phyloP scores from a whole-genome alignment of 2,113 vertebrate species.

The Aythya baeri region DNA sequence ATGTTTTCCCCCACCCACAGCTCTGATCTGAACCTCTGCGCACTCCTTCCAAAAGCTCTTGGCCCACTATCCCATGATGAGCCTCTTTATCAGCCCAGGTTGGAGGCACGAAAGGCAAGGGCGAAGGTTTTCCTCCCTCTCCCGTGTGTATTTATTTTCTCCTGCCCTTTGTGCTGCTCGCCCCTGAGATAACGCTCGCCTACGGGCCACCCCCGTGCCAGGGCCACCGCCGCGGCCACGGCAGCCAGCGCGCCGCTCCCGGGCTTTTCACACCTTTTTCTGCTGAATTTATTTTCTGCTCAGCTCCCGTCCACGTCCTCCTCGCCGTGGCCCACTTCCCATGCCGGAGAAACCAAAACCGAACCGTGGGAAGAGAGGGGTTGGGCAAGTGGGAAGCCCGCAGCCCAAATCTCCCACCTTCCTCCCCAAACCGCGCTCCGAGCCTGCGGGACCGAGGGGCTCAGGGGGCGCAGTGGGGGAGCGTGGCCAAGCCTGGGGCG shows the following conservation, averaged over 20 bases:
- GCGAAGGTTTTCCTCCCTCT: not conserved
- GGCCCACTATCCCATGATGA: not conserved
- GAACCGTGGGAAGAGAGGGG: not conserved
- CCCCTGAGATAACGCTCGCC: not conserved
- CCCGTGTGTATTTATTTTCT: not conserved
- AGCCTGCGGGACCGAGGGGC: accelerated
- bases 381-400: not conserved
- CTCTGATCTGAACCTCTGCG: not conserved
- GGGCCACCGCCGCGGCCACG: accelerated
- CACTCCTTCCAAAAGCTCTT: not conserved
- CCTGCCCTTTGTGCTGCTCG: not conserved
- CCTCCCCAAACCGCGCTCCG: not conserved
- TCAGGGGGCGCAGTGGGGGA: not conserved
- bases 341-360: not conserved
- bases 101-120: not conserved
- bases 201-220: not conserved
- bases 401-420: not conserved
- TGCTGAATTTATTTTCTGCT: not conserved
- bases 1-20: no score
- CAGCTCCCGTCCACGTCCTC: not conserved
- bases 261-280: not conserved
- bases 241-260: not conserved
- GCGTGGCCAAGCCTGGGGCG: accelerated
- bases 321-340: not conserved
- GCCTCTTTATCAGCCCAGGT: not conserved